Evolutionary conservation across 2,113 vertebrate genomes (phyloP).

Genomic region (Protobothrops flavoviridis): DNA sequence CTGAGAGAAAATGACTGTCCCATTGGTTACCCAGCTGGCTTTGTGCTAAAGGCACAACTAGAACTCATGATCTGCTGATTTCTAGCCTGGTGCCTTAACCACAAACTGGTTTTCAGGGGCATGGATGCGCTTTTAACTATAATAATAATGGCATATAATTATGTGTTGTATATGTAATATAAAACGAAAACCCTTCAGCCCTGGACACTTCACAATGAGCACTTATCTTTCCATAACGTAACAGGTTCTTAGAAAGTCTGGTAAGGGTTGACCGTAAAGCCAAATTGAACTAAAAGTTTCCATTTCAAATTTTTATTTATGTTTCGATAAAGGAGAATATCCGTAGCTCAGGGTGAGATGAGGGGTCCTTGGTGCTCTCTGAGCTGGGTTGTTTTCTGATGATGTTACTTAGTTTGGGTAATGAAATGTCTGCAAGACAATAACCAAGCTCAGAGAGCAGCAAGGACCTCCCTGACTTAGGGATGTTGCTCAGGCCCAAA

Average conservation of each 20-base stretch:
- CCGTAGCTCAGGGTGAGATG: no score
- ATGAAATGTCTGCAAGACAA: no score
- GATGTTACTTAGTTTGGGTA: no score
- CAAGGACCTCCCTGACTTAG: no score
- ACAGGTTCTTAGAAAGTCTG: background rate
- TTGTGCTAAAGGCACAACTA: background rate
- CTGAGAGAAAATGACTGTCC: background rate
- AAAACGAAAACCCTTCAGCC: background rate
- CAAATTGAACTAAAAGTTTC: background rate
- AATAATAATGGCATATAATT: background rate
- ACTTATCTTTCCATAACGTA: background rate
- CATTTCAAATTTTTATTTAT: background rate
- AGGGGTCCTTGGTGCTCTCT: no score
- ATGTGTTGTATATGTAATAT: background rate
- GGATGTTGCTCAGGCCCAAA: background rate
- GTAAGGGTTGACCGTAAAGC: background rate
- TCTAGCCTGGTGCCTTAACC: background rate
- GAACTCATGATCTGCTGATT: background rate
- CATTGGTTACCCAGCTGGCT: background rate
- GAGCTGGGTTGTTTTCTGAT: no score
- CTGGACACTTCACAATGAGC: background rate
- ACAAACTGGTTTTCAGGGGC: background rate
- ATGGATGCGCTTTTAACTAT: background rate
- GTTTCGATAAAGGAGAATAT: no score
- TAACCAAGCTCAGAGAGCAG: no score